A percentile compares a stretch with the other conserved stretches of the same genome.
These are phyloP conservation scores for Trogon surrucura DNA, from an alignment of 2,113 vertebrate species.

Conservation along the genomic window DNA sequence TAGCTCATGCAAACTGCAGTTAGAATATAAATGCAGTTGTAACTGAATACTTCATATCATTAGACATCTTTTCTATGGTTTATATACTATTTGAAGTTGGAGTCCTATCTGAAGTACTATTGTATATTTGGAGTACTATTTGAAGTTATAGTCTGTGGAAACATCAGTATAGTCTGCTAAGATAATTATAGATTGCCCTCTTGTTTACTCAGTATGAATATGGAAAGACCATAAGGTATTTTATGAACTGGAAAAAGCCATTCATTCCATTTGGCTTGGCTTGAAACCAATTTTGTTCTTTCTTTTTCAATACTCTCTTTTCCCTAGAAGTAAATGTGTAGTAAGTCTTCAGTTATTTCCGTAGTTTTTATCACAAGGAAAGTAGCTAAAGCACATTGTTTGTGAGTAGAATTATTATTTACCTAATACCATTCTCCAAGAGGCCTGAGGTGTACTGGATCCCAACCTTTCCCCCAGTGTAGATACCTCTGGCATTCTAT, in stretches of 20 bases:
- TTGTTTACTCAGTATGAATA: not conserved
- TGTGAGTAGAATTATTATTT: not conserved
- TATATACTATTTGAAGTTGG: not conserved
- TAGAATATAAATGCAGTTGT: not conserved
- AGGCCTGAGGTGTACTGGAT: not conserved
- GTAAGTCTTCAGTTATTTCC: not conserved
- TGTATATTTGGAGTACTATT: too few species aligned
- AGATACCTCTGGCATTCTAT: not conserved
- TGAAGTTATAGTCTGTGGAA: not conserved
- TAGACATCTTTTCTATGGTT: not conserved
- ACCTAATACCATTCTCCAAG: not conserved
- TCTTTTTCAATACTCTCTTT: not conserved
- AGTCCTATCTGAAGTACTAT: not conserved
- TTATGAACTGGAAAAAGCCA: not conserved
- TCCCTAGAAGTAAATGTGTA: not conserved
- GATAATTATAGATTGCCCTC: not conserved
- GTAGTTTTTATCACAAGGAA: not conserved
- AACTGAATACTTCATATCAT: not conserved
- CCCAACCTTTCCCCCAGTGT: fast-evolving
- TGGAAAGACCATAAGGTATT: not conserved
- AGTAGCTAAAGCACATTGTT: not conserved
- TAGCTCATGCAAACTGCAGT: not conserved
- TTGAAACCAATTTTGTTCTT: not conserved
- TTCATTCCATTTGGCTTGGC: not conserved
- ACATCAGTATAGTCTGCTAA: not conserved